phyloP scores from a whole-genome alignment of 2,888 invertebrate genomes.

The Lasioglossum morio region DNA sequence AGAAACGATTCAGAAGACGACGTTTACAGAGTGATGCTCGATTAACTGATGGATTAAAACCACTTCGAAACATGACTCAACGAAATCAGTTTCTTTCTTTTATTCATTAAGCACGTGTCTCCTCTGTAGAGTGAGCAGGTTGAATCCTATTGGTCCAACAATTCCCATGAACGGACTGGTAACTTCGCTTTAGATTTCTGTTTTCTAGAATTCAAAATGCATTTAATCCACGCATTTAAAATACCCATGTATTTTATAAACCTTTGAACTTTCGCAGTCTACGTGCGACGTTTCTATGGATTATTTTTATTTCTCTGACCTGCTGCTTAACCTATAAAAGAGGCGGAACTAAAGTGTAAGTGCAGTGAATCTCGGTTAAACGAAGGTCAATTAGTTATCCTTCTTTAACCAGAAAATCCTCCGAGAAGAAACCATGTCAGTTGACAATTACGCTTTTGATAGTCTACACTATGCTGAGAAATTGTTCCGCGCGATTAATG shows the following conservation, averaged over 20 bases:
- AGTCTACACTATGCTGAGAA: background rate
- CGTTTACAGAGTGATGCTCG: slow-evolving; percentile 13
- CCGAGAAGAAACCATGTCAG: background rate
- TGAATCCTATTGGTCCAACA: background rate
- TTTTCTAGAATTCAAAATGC: background rate
- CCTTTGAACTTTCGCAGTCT: slow-evolving; percentile 1
- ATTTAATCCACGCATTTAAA: background rate
- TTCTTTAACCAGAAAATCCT: slow-evolving; percentile 2
- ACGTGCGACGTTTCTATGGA: background rate
- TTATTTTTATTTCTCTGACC: slow-evolving; percentile 3
- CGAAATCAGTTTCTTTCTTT: slow-evolving; percentile 1
- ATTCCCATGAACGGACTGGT: background rate
- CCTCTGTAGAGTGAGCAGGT: background rate
- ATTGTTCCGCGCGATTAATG: background rate
- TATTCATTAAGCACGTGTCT: background rate
- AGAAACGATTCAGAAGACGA: slow-evolving; percentile 12
- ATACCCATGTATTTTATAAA: background rate
- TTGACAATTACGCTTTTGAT: background rate
- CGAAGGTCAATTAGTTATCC: slow-evolving; percentile 8
- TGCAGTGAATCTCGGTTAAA: background rate
- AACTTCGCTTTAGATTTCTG: background rate
- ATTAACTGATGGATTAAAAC: slow-evolving; percentile 43
- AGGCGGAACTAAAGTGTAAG: slow-evolving; percentile 10
- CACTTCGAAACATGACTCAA: background rate
- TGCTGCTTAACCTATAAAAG: slow-evolving; percentile 10